Percentiles rank a stretch among this genome's conserved stretches.
These are phyloP conservation scores for Agrochola macilenta DNA, from an alignment of 2,888 invertebrate genomes.

Conservation along the genomic window DNA sequence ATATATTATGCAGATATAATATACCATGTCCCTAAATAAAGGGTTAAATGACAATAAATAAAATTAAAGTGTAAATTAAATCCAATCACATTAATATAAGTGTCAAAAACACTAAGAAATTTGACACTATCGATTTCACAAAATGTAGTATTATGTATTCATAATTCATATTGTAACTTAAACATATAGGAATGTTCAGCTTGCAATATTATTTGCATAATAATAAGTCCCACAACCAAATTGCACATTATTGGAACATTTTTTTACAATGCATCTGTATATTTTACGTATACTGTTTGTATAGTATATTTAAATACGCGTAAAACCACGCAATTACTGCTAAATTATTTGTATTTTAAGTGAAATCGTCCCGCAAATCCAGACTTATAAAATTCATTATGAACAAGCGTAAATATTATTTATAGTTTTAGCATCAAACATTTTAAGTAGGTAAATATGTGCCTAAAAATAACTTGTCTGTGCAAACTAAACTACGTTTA, in stretches of 20 bases:
- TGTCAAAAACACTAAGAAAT: neutral
- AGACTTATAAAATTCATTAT: conserved; percentile 11
- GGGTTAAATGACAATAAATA: conserved; percentile 10
- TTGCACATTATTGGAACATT: conserved; percentile 24
- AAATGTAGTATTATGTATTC: neutral
- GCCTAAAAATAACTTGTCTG: conserved; percentile 43
- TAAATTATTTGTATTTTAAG: conserved; percentile 29
- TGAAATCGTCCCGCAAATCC: conserved; percentile 30
- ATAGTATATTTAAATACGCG: conserved; percentile 33
- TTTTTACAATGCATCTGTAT: conserved; percentile 3
- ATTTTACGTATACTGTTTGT: conserved; percentile 38
- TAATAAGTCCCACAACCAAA: conserved; percentile 43
- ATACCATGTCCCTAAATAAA: neutral
- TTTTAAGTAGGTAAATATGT: conserved; percentile 37
- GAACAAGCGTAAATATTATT: conserved; percentile 12
- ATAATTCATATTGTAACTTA: conserved; percentile 24
- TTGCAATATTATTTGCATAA: conserved; percentile 11
- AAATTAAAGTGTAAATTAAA: neutral
- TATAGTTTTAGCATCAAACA: conserved; percentile 19
- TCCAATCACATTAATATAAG: neutral
- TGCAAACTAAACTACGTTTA: conserved; percentile 57
- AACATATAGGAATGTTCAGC: conserved; percentile 43
- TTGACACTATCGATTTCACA: neutral
- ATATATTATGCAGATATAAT: conserved; percentile 24
- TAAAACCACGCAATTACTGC: conserved; percentile 26